Evolutionary conservation across 2,888 invertebrate genomes (phyloP).

Genomic region (Agrilus biguttatus): DNA sequence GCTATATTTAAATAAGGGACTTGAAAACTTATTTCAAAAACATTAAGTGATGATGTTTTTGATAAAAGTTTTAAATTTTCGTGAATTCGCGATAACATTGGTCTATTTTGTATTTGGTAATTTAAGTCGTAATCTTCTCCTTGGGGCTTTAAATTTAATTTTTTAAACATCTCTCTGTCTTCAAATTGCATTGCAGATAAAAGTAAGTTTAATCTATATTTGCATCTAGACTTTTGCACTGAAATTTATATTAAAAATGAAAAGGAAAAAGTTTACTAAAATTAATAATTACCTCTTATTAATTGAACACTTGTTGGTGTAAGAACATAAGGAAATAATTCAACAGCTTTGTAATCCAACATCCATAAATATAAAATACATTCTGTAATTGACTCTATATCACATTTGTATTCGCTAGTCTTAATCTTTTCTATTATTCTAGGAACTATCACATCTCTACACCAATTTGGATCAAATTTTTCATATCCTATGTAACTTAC

Average conservation of each 20-base stretch:
- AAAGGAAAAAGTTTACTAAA: not conserved
- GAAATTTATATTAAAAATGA: not conserved
- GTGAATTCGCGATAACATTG: constrained; percentile 18
- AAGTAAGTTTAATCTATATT: constrained; percentile 23
- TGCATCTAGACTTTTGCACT: constrained; percentile 4
- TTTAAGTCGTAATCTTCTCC: constrained; percentile 12
- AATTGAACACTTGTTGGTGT: constrained; percentile 8
- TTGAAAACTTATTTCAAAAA: constrained; percentile 19
- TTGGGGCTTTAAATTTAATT: constrained; percentile 15
- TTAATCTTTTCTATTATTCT: constrained; percentile 18
- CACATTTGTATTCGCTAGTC: constrained; percentile 16
- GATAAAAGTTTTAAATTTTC: constrained; percentile 15
- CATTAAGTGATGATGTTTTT: constrained; percentile 14
- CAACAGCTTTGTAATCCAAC: constrained; percentile 21
- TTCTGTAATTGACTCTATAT: constrained; percentile 22
- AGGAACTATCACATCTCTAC: constrained; percentile 20
- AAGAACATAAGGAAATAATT: constrained; percentile 20
- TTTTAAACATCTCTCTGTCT: constrained; percentile 21
- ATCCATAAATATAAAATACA: constrained; percentile 30
- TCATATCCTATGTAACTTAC: constrained; percentile 24
- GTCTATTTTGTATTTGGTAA: constrained; percentile 21
- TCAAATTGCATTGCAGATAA: constrained; percentile 28
- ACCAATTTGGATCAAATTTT: constrained; percentile 13
- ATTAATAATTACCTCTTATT: constrained; percentile 9
- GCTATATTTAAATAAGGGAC: constrained; percentile 26